Percentiles rank a stretch among this genome's conserved stretches.
phyloP scores from a whole-genome alignment of 2,797 vertebrate species.

The Sandelia bainsii region DNA sequence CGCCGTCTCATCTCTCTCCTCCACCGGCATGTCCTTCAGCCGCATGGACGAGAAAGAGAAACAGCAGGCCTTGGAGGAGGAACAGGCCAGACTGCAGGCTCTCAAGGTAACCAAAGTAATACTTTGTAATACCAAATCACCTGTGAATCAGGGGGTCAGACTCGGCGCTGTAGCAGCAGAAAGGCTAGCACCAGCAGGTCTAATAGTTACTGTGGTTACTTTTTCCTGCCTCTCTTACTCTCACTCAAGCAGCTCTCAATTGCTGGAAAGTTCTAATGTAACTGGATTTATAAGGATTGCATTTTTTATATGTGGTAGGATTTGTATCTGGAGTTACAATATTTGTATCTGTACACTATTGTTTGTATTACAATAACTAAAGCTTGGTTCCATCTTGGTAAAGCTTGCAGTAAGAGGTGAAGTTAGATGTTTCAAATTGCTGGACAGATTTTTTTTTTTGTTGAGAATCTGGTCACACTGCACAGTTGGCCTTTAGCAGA shows the following conservation, averaged over 20 bases:
- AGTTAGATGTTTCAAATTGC: no score
- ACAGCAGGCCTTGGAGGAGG: conserved; percentile 92
- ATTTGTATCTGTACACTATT: no score
- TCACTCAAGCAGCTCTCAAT: neutral
- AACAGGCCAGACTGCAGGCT: conserved; percentile 91
- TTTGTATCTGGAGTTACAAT: neutral
- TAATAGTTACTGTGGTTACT: conserved; percentile 3
- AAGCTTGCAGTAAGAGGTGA: no score
- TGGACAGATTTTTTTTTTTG: no score
- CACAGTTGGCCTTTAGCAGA: no score
- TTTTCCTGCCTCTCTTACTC: neutral
- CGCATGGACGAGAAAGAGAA: conserved; percentile 94
- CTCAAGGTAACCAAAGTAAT: conserved; percentile 86
- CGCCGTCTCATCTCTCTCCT: conserved; percentile 92
- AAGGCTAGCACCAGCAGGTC: conserved; percentile 21
- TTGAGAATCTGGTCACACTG: no score
- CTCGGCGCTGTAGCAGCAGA: conserved; percentile 13
- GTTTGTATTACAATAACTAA: no score
- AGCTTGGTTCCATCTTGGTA: no score
- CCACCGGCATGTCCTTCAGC: conserved; percentile 93
- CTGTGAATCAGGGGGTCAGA: neutral
- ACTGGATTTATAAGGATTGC: neutral
- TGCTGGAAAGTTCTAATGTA: neutral
- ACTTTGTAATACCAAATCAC: conserved; percentile 9
- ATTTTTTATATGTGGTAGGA: neutral